phyloP scores from a whole-genome alignment of 2,113 vertebrate genomes.

The Acanthochromis polyacanthus region DNA sequence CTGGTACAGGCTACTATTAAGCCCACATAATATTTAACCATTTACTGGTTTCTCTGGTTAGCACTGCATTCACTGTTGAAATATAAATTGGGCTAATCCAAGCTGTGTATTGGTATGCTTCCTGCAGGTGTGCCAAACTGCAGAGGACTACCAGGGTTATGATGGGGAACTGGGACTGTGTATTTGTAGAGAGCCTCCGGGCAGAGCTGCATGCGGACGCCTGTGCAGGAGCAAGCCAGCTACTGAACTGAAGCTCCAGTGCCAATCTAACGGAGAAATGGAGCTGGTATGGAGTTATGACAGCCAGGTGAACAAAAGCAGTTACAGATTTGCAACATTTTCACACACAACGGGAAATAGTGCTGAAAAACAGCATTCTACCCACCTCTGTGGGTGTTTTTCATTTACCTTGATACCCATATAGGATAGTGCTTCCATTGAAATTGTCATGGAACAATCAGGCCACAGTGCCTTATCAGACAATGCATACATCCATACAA shows the following conservation, averaged over 20 bases:
- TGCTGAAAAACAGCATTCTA: background rate
- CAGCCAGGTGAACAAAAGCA: slow-evolving; percentile 80
- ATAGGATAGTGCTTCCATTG: background rate
- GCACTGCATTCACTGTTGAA: slow-evolving; percentile 1
- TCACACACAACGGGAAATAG: background rate
- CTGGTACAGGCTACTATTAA: slow-evolving; percentile 30
- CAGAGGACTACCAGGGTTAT: slow-evolving; percentile 85
- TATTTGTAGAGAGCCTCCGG: slow-evolving; percentile 80
- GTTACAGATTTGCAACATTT: background rate
- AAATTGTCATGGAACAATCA: background rate
- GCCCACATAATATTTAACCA: slow-evolving; percentile 58
- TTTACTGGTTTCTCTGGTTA: slow-evolving; percentile 2
- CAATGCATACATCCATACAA: slow-evolving; percentile 11
- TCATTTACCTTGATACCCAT: background rate
- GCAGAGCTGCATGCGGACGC: slow-evolving; percentile 75
- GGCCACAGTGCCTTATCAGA: slow-evolving; percentile 6
- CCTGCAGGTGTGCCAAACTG: slow-evolving; percentile 86
- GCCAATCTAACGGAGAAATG: slow-evolving; percentile 67
- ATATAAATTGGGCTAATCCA: background rate
- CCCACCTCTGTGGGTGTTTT: too few relatives aligned
- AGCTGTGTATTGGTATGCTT: slow-evolving; percentile 5
- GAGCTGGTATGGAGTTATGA: slow-evolving; percentile 76
- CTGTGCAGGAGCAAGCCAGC: slow-evolving; percentile 76
- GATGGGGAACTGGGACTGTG: slow-evolving; percentile 90
- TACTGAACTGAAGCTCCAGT: slow-evolving; percentile 79